Conservation (phyloP, 2,888 invertebrate species). For the Mimas tiliae region DNA sequence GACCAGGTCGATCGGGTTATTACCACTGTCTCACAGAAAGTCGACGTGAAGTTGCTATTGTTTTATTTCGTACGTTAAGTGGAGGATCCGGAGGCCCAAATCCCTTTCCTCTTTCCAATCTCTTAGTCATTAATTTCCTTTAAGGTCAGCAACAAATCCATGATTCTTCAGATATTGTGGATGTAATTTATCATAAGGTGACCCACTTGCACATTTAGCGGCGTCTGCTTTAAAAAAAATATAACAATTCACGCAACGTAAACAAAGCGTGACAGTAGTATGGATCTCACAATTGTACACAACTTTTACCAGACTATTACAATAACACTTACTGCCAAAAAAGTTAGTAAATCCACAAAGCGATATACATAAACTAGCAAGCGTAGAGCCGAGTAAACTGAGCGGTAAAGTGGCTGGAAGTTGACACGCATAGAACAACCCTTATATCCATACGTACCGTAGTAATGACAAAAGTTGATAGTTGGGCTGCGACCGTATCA, state of each 20-base stretch:
- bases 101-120: no score
- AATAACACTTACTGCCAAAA: conserved; percentile 24
- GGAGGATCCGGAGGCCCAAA: no score
- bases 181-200: no score
- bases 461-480: conserved; percentile 27
- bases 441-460: conserved; percentile 17
- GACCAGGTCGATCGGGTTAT: no score
- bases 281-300: not conserved
- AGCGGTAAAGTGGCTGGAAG: conserved; percentile 27
- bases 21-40: no score
- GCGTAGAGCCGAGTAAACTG: conserved; percentile 18
- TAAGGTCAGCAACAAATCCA: no score
- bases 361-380: conserved; percentile 11
- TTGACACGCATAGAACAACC: conserved; percentile 24
- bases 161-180: no score
- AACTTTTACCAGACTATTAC: conserved; percentile 3
- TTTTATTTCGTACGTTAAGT: no score
- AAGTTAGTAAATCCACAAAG: conserved; percentile 21
- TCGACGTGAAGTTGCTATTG: no score
- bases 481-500: conserved; percentile 18
- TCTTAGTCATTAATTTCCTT: no score
- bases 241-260: not conserved
- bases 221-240: no score
- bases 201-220: no score
- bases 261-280: not conserved